Base-by-base conservation (phyloP, 2,797 vertebrate genomes). In the Periparus ater region DNA sequence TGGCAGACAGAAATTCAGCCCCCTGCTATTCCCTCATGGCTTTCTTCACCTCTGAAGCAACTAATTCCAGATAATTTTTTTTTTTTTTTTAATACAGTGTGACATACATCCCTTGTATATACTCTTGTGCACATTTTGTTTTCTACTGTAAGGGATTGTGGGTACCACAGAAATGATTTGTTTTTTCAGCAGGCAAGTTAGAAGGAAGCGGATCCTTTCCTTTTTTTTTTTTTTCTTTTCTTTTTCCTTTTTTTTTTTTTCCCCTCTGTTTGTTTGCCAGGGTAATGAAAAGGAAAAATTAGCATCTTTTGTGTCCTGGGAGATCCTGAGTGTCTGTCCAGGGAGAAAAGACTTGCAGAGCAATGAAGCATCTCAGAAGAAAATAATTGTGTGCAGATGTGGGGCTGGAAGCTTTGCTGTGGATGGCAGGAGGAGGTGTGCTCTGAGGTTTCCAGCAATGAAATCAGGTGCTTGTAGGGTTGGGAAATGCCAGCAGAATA, bases 321-420 rank as follows among this genome's bases (percentile, higher is more conserved):
- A 82, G 58, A 76, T 62, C 18, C 27, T 17, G n/a, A 47, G 20
- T 21, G 11, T 44, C 17, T 82, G 20, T 66, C 14, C 0, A 0
- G 48, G 57, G 44, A 38, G n/a, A 50, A 72, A 65, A 73, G 38
- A 17, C 47, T 70, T 22, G 22, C 40, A 91, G 50, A 68, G 62
- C 45, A 71, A 16, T 1, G 12, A 25, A 70, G 40, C n/a, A 63
- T 44, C 53, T 74, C 48, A 54, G 36, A 82, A 77, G 36, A 60
- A 55, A 62, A 66, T 36, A 73, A 58, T 7, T 26, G 29, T 38
- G 23, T 72, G 60, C n/a, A 18, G 36, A 32, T 63, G 7, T 0
- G 7, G 61, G 58, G 20, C 23, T 91, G 38, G 45, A 73, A 75
- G 48, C 36, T 89, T 70, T 60, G 55, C 12, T 62, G 9, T 16